Conservation (phyloP, 2,888 invertebrate genomes). For the Sicus ferrugineus region DNA sequence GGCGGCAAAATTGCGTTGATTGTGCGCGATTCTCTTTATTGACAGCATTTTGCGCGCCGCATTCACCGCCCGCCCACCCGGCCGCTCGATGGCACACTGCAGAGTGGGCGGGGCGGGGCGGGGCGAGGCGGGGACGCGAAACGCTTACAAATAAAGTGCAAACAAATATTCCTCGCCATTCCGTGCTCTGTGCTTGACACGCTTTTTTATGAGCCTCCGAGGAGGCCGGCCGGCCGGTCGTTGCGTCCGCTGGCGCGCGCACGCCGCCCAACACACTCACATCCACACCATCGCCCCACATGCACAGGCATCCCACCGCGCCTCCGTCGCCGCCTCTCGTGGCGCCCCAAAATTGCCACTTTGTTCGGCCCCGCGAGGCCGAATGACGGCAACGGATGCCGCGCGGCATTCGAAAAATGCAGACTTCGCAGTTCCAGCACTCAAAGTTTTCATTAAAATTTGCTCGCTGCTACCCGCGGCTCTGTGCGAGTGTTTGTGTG, state of each 20-base stretch:
- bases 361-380: constrained; percentile 15
- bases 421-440: constrained; percentile 24
- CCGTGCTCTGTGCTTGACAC: constrained; percentile 14
- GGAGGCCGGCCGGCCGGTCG: background rate
- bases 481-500: background rate
- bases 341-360: background rate
- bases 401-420: constrained; percentile 15
- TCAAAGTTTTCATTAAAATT: constrained; percentile 26
- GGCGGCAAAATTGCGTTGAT: no score
- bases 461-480: background rate
- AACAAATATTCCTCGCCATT: constrained; percentile 9
- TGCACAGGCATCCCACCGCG: background rate
- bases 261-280: background rate
- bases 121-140: no score
- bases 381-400: constrained; percentile 19
- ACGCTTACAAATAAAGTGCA: background rate
- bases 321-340: background rate
- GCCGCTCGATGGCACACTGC: no score
- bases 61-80: no score
- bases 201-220: background rate
- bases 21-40: no score
- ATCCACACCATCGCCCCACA: background rate
- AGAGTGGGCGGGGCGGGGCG: no score
- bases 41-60: no score
- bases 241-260: no score